A percentile compares a stretch with the other conserved stretches of the same genome.
These are phyloP conservation scores for Geophilus truncorum DNA, from an alignment of 2,888 invertebrate species.

Conservation along the genomic window DNA sequence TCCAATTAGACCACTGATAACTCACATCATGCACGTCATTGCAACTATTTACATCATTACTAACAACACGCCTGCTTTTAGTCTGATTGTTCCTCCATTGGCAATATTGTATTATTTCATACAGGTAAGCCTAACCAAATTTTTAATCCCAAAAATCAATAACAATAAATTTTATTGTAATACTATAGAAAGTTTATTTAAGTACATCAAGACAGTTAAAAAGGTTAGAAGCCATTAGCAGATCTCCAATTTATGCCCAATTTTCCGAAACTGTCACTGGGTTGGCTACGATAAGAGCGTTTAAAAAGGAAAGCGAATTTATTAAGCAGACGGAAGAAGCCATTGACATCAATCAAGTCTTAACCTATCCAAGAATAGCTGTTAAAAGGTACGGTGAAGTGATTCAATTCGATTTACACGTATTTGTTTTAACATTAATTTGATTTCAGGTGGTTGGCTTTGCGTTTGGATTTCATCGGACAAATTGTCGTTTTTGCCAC, in stretches of 20 bases:
- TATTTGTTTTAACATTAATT: neutral
- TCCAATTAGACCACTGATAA: conserved; percentile 25
- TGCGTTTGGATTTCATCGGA: conserved; percentile 92
- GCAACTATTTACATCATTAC: conserved; percentile 30
- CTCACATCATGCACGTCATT: conserved; percentile 28
- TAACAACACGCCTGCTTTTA: conserved; percentile 22
- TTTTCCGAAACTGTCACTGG: conserved; percentile 30
- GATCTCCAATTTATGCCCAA: conserved; percentile 32
- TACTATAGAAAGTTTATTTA: conserved; percentile 27
- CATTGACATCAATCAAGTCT: neutral
- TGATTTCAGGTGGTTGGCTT: conserved; percentile 76
- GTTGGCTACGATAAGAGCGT: conserved; percentile 28
- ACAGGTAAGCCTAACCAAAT: too few relatives aligned
- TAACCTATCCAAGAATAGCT: conserved; percentile 31
- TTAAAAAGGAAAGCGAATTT: conserved; percentile 8
- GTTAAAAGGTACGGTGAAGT: neutral
- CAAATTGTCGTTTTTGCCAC: conserved; percentile 93
- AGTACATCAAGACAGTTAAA: conserved; percentile 26
- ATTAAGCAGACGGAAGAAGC: neutral
- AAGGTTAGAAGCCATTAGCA: conserved; percentile 30
- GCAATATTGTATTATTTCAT: conserved; percentile 25
- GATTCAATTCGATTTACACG: neutral
- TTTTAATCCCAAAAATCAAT: neutral
- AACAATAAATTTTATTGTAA: too few relatives aligned
- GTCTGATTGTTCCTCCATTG: conserved; percentile 5